A percentile compares a stretch with the other conserved stretches of the same genome.
Evolutionary conservation across 2,888 invertebrate species (phyloP).

Genomic region (Mythimna lalbum): DNA sequence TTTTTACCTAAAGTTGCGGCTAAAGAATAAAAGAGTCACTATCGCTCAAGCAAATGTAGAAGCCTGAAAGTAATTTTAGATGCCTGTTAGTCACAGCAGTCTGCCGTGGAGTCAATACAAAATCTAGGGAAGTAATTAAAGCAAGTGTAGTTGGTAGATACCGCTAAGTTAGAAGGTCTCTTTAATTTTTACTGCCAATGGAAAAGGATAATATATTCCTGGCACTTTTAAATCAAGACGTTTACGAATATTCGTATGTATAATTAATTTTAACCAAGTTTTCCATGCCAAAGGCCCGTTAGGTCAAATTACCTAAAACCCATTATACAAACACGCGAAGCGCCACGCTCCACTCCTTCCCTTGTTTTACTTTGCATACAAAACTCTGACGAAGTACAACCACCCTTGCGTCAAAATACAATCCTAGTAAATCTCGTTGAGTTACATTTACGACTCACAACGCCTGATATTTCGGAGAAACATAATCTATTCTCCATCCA

Average conservation of each 20-base stretch:
- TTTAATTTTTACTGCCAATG: not conserved
- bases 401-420: constrained; percentile 47
- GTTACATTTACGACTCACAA: constrained; percentile 50
- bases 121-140: not conserved
- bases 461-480: constrained; percentile 33
- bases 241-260: constrained; percentile 56
- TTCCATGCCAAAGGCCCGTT: constrained; percentile 72
- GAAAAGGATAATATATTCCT: constrained; percentile 33
- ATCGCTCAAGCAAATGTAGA: too few relatives aligned
- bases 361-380: constrained; percentile 71
- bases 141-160: not conserved
- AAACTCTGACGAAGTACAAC: constrained; percentile 59
- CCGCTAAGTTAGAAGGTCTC: not conserved
- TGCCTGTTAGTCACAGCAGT: too few relatives aligned
- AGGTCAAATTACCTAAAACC: constrained; percentile 70
- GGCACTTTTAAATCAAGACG: constrained; percentile 49
- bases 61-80: too few relatives aligned
- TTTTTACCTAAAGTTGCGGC: too few relatives aligned
- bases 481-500: constrained; percentile 25
- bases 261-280: constrained; percentile 70
- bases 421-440: constrained; percentile 39
- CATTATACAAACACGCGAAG: constrained; percentile 79
- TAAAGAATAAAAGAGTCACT: too few relatives aligned
- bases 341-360: constrained; percentile 62
- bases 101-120: not conserved